phyloP scores from a whole-genome alignment of 35 echinoderm and acorn worm species.

The Chiridota heheva region DNA sequence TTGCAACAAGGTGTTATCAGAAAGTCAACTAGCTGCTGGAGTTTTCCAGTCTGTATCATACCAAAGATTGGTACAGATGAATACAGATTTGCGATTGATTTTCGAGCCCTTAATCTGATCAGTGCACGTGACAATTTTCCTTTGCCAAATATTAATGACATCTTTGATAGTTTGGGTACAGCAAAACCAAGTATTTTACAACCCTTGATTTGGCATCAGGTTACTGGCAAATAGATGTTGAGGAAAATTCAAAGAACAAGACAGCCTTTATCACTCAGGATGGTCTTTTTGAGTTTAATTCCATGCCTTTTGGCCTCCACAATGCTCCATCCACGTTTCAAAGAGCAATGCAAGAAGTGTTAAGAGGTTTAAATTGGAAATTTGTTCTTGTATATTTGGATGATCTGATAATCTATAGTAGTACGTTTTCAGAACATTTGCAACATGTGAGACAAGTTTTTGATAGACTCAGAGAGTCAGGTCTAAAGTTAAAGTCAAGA shows the following conservation, averaged over 20 bases:
- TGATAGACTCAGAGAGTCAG: slow-evolving; percentile 51
- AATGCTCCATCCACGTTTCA: slow-evolving; percentile 81
- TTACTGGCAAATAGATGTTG: slow-evolving; percentile 78
- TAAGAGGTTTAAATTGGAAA: slow-evolving; percentile 38
- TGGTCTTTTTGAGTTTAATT: slow-evolving; percentile 54
- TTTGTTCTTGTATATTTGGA: slow-evolving; percentile 70
- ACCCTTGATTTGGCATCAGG: slow-evolving; percentile 76
- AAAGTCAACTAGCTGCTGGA: too few species aligned
- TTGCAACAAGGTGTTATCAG: too few species aligned
- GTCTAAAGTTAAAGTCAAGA: slow-evolving; percentile 51
- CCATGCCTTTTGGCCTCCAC: slow-evolving; percentile 63
- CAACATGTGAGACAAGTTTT: slow-evolving; percentile 50
- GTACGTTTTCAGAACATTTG: slow-evolving; percentile 56
- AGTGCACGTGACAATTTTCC: too few species aligned
- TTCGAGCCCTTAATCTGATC: too few species aligned
- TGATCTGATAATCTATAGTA: slow-evolving; percentile 51
- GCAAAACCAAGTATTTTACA: too few species aligned
- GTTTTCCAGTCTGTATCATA: too few species aligned
- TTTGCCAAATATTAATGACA: too few species aligned
- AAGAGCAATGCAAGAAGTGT: slow-evolving; percentile 56
- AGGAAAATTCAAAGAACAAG: slow-evolving; percentile 60
- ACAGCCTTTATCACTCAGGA: slow-evolving; percentile 68
- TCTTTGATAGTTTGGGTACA: too few species aligned
- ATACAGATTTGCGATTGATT: too few species aligned
- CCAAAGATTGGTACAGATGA: too few species aligned